phyloP scores from a whole-genome alignment of 2,113 vertebrate species.

The Athene cunicularia region DNA sequence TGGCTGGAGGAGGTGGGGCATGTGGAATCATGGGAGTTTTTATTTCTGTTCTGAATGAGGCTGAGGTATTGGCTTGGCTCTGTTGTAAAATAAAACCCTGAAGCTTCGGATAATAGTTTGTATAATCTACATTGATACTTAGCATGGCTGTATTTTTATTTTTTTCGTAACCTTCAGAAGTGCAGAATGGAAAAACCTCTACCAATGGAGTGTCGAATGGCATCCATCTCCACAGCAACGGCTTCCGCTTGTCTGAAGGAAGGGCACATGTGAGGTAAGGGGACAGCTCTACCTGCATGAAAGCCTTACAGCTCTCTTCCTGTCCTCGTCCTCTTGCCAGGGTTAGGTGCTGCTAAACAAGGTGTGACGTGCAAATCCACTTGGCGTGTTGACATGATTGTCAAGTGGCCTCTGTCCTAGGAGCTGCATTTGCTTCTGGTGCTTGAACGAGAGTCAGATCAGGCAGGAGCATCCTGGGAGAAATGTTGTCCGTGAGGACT shows the following conservation, averaged over 20 bases:
- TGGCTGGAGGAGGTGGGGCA: neutral
- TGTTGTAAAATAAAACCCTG: neutral
- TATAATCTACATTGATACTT: accelerated
- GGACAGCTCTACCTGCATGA: neutral
- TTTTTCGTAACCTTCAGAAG: conserved; percentile 71
- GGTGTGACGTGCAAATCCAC: neutral
- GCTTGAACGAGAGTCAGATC: neutral
- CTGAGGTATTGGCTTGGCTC: neutral
- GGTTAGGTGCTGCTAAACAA: neutral
- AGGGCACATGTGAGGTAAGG: conserved; percentile 78
- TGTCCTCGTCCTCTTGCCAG: neutral
- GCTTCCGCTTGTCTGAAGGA: conserved; percentile 81
- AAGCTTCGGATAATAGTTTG: neutral
- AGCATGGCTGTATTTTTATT: neutral
- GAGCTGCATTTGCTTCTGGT: neutral
- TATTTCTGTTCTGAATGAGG: neutral
- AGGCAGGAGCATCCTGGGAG: neutral
- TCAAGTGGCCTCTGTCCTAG: neutral
- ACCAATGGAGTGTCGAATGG: conserved; percentile 91
- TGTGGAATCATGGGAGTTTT: neutral
- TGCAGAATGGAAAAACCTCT: conserved; percentile 92
- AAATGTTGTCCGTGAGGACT: neutral
- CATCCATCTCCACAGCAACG: conserved; percentile 88
- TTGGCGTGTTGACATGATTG: neutral
- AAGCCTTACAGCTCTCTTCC: accelerated